Conservation (phyloP, 2,113 vertebrate species). For the Sphaerodactylus townsendi region DNA sequence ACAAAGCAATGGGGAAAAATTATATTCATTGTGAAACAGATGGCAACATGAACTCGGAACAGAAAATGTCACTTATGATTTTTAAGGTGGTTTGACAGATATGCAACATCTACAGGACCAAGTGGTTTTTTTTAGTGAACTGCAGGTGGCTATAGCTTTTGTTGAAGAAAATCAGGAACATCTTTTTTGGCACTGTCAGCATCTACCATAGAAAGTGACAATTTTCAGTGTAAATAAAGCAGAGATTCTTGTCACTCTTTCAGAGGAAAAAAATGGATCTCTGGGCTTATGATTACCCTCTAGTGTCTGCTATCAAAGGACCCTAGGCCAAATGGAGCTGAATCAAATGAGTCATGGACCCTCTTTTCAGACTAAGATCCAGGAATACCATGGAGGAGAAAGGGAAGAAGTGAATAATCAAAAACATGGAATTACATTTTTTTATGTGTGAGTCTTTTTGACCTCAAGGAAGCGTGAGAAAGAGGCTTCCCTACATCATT, state of each 20-base stretch:
- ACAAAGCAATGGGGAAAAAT: neutral
- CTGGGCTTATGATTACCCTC: neutral
- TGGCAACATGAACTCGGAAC: constrained; percentile 1
- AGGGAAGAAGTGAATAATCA: neutral
- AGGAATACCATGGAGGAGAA: neutral
- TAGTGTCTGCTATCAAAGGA: neutral
- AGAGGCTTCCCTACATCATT: neutral
- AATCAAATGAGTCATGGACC: neutral
- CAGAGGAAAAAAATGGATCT: neutral
- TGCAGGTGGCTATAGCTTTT: neutral
- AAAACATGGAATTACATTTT: neutral
- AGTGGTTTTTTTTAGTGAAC: neutral
- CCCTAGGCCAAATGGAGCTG: neutral
- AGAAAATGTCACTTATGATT: neutral
- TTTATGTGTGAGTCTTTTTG: neutral
- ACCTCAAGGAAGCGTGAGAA: neutral
- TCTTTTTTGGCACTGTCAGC: neutral
- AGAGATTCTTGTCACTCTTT: neutral
- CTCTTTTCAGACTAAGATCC: neutral
- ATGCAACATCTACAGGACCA: neutral
- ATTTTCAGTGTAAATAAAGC: neutral
- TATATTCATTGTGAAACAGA: constrained; percentile 10
- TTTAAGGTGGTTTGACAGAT: neutral
- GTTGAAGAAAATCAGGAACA: neutral
- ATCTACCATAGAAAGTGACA: neutral